These are phyloP conservation scores for Cololabis saira DNA, from an alignment of 2,113 vertebrate species.

Conservation along the genomic window DNA sequence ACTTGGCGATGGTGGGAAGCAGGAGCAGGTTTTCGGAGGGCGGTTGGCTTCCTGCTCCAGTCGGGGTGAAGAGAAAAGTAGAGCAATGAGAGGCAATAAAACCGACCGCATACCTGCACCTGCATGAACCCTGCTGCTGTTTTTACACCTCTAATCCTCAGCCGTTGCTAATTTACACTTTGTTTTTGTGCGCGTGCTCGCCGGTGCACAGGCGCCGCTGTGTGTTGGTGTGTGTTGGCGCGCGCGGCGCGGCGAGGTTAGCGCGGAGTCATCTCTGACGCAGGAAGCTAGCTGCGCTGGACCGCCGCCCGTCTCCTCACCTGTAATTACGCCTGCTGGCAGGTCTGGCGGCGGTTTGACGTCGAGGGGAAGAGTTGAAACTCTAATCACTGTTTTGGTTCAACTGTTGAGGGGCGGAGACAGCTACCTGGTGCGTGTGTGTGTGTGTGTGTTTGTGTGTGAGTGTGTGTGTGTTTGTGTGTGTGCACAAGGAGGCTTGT, in stretches of 20 bases:
- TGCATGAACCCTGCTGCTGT: slow-evolving; percentile 25
- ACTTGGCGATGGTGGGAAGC: too few relatives aligned
- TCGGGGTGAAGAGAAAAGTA: not conserved
- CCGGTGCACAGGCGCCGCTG: slow-evolving; percentile 1
- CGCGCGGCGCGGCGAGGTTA: slow-evolving; percentile 3
- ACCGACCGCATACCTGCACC: not conserved
- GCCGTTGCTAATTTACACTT: slow-evolving; percentile 31
- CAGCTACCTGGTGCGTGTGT: not conserved
- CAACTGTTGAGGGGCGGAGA: not conserved
- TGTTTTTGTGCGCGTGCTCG: slow-evolving; percentile 2
- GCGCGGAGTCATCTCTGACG: slow-evolving; percentile 43
- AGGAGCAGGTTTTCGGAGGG: too few relatives aligned
- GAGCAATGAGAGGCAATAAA: not conserved
- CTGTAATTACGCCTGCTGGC: slow-evolving; percentile 45
- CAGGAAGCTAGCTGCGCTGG: slow-evolving; percentile 30
- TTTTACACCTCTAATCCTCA: slow-evolving; percentile 15
- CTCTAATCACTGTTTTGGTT: slow-evolving; percentile 49
- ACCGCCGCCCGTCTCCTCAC: slow-evolving; percentile 40
- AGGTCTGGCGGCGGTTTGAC: slow-evolving; percentile 24
- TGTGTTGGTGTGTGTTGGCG: slow-evolving; percentile 24
- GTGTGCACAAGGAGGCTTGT: too few relatives aligned
- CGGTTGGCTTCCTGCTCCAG: too few relatives aligned
- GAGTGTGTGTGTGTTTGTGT: too few relatives aligned
- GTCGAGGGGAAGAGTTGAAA: slow-evolving; percentile 60
- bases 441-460: too few relatives aligned